Base-by-base conservation (phyloP, 1,140 invertebrate species). In the Pseudachorutes palmiensis region DNA sequence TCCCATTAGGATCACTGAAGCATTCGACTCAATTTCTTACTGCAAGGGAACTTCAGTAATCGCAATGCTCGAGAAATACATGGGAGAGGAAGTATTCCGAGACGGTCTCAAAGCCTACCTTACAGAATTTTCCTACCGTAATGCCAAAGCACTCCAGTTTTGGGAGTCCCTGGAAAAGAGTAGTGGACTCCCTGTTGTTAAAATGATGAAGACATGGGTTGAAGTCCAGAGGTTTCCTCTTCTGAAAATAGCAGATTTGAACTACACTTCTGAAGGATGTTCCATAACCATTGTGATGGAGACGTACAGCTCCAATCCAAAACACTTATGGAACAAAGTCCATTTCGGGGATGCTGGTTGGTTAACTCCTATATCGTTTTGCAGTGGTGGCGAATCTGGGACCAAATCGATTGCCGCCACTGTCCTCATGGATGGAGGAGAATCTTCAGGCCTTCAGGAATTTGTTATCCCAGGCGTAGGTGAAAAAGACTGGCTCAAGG, bases 1-100 rank as follows among this genome's bases (percentile, higher is more conserved):
- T 94, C 69, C 90, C 93, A 80, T 76, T 92, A 14, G 87, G 89
- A 41, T 97, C 70, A 90, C 93, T 77, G 91, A 93, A 41, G 94
- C 96, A 71, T 98, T 97, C 79, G 93, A 97, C 81, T 86, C 90
- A 71, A 96, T 98, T 75, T 94, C 93, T 33, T 97, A 97, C 77
- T 87, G 87, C 72, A 97, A 98, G 80, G 92, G 88, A 22, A 90
- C 90, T 0, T 92, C 91, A 33, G 87, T 98, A 0, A 96, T 98
- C 58, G 83, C 94, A 71, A 98, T 98, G 96, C 80, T 98, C 45
- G 91, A 96, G 76, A 86, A 89, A 75, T 98, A 94, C 75, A 90
- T 99, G 73, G 94, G 95, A 14, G 92, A 95, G 78, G 83, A 14
- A 74, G 77, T 77, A 62, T 85, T 85, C 75, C 76, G 78, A 28